Conservation (phyloP, 2,888 invertebrate species). For the Erebia aethiops region DNA sequence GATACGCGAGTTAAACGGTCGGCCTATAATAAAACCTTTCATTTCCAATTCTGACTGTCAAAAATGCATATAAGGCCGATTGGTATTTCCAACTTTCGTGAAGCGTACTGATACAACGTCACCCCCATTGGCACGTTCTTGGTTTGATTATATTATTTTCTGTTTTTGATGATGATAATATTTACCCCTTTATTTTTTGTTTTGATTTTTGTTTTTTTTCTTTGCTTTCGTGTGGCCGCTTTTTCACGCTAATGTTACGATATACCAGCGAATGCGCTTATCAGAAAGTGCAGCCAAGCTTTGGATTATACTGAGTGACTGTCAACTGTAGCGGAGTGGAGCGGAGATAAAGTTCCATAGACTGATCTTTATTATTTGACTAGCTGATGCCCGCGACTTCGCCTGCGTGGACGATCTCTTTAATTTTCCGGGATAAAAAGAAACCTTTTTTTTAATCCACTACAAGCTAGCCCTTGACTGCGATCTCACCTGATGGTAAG, state of each 20-base stretch:
- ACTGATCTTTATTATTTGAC: too few species aligned
- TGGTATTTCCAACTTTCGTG: constrained; percentile 1
- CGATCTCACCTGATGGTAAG: too few species aligned
- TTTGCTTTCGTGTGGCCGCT: constrained; percentile 53
- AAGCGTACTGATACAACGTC: constrained; percentile 14
- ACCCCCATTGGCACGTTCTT: constrained; percentile 42
- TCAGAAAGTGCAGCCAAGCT: constrained; percentile 15
- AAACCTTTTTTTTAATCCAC: too few species aligned
- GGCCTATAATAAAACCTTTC: too few species aligned
- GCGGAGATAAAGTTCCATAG: too few species aligned
- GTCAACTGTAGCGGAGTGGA: neutral
- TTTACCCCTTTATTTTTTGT: constrained; percentile 6
- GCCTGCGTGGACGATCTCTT: too few species aligned
- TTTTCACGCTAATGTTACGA: constrained; percentile 44
- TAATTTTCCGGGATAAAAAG: too few species aligned
- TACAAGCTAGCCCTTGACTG: too few species aligned
- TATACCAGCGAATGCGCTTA: constrained; percentile 28
- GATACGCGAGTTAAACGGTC: too few species aligned
- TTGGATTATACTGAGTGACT: constrained; percentile 1
- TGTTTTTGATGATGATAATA: constrained; percentile 1
- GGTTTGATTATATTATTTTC: constrained; percentile 37
- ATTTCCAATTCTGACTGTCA: too few species aligned
- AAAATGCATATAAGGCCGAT: too few species aligned
- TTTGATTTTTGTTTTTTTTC: constrained; percentile 43
- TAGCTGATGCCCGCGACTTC: too few species aligned